These are phyloP conservation scores for Tetropium fuscum DNA, from an alignment of 2,888 invertebrate species.

Conservation along the genomic window DNA sequence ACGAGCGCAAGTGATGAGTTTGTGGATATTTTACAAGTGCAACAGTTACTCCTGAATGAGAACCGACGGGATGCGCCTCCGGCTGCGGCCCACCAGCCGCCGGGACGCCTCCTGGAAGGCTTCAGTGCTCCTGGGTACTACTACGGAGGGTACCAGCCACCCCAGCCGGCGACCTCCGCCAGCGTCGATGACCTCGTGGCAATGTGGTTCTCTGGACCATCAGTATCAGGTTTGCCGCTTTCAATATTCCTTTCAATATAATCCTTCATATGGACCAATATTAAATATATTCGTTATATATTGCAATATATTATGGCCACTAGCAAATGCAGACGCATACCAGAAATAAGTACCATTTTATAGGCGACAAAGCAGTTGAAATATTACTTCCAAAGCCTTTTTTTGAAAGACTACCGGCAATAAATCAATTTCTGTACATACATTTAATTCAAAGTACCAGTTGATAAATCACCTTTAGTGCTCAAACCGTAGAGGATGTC, in stretches of 20 bases:
- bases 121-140: slow-evolving; percentile 43
- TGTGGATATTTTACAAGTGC: slow-evolving; percentile 85
- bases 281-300: too few species aligned
- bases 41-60: slow-evolving; percentile 47
- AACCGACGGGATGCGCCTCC: slow-evolving; percentile 35
- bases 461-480: background rate
- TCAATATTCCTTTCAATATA: too few species aligned
- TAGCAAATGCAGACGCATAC: too few species aligned
- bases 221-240: slow-evolving; percentile 59
- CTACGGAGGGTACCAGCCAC: slow-evolving; percentile 44
- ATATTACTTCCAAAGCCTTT: too few species aligned
- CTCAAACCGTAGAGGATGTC: background rate
- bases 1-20: slow-evolving; percentile 73
- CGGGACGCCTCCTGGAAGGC: slow-evolving; percentile 10
- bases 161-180: slow-evolving; percentile 59
- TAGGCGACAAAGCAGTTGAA: too few species aligned
- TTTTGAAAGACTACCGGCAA: too few species aligned
- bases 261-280: too few species aligned
- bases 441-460: background rate
- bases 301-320: too few species aligned
- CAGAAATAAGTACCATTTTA: too few species aligned
- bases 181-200: slow-evolving; percentile 83
- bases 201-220: slow-evolving; percentile 77
- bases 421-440: too few species aligned
- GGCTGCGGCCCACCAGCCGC: slow-evolving; percentile 13